Evolutionary conservation across 2,888 invertebrate genomes (phyloP).

Genomic region (Ptychoptera contaminata): DNA sequence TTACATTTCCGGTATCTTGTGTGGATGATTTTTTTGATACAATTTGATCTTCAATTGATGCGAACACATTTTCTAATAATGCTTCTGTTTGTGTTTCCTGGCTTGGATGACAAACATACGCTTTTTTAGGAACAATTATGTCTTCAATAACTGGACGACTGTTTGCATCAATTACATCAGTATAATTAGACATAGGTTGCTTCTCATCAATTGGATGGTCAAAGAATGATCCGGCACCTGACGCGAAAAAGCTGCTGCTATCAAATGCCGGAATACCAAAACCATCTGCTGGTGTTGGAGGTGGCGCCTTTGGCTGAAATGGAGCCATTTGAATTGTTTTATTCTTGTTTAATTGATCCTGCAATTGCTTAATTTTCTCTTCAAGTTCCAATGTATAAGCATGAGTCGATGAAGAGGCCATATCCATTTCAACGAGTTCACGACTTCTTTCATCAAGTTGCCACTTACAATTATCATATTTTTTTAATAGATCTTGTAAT

Average conservation of each 20-base stretch:
- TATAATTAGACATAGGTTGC: not conserved
- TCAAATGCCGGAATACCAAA: not conserved
- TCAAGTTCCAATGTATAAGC: constrained; percentile 9
- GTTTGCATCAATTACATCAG: constrained; percentile 10
- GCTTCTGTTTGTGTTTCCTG: constrained; percentile 7
- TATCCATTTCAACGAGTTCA: no score
- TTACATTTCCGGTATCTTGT: not conserved
- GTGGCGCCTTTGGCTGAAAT: constrained; percentile 8
- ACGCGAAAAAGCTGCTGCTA: not conserved
- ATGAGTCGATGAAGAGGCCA: no score
- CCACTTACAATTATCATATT: no score
- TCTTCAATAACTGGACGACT: constrained; percentile 24
- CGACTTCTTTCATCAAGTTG: no score
- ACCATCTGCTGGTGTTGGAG: no score
- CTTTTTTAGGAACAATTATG: constrained; percentile 35
- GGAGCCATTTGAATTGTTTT: no score
- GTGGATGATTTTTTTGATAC: constrained; percentile 16
- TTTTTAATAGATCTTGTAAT: no score
- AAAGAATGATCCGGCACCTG: no score
- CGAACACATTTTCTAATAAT: constrained; percentile 13
- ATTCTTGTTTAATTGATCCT: constrained; percentile 12
- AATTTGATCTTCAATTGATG: constrained; percentile 13
- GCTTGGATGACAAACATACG: constrained; percentile 35
- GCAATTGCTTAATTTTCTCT: constrained; percentile 7
- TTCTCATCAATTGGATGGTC: not conserved